Conservation (phyloP, 2,797 vertebrate species). For the Xerus rutilus region DNA sequence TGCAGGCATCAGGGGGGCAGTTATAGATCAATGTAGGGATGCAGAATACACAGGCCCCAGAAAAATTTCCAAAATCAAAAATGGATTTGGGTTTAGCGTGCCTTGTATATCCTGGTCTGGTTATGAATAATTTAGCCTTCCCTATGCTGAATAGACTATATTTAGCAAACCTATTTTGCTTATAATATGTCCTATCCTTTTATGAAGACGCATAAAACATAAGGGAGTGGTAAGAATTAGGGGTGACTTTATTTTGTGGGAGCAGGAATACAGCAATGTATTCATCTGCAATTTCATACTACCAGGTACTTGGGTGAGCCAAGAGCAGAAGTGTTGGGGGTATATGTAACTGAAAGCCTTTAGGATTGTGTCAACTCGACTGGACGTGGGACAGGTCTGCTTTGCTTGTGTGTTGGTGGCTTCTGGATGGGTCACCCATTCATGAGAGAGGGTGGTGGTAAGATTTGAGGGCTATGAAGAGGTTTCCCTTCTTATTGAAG, state of each 20-base stretch:
- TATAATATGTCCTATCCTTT: conserved; percentile 80
- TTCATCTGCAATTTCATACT: background rate
- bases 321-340: background rate
- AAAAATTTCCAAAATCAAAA: conserved; percentile 81
- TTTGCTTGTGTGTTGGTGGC: background rate
- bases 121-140: conserved; percentile 87
- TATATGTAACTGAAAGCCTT: background rate
- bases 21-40: conserved; percentile 74
- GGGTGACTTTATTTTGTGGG: conserved; percentile 59
- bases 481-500: background rate
- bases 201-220: conserved; percentile 86
- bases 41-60: conserved; percentile 53
- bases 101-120: conserved; percentile 76
- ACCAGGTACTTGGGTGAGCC: background rate
- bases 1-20: conserved; percentile 60
- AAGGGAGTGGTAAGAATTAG: conserved; percentile 75
- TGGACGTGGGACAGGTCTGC: background rate
- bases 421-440: background rate
- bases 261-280: background rate
- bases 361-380: background rate
- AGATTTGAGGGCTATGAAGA: background rate
- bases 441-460: background rate
- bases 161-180: conserved; percentile 85
- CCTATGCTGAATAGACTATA: conserved; percentile 84
- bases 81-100: conserved; percentile 84